Evolutionary conservation across 2,113 vertebrate genomes (phyloP).

Genomic region (Gadus chalcogrammus): DNA sequence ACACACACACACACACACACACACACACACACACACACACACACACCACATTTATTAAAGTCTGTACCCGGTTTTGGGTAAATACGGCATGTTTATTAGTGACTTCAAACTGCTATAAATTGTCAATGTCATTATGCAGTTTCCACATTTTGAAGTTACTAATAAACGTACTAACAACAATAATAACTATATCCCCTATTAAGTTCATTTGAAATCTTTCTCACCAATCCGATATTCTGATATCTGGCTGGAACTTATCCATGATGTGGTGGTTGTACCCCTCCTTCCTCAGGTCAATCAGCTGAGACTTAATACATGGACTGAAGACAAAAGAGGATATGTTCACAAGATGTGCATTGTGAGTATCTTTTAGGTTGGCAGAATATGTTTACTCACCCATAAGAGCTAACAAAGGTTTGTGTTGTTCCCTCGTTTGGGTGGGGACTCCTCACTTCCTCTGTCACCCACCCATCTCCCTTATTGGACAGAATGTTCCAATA

Average conservation of each 20-base stretch:
- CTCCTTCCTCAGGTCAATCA: slow-evolving; percentile 61
- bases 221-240: slow-evolving; percentile 72
- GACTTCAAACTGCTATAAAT: too few relatives aligned
- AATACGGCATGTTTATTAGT: too few relatives aligned
- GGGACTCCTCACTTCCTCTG: slow-evolving; percentile 12
- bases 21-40: too few relatives aligned
- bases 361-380: neutral
- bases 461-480: slow-evolving; percentile 60
- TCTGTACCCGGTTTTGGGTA: too few relatives aligned
- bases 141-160: too few relatives aligned
- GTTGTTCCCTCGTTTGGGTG: slow-evolving; percentile 51
- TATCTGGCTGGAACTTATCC: slow-evolving; percentile 65
- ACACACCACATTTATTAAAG: too few relatives aligned
- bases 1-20: too few relatives aligned
- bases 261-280: slow-evolving; percentile 65
- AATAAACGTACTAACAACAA: too few relatives aligned
- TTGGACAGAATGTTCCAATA: slow-evolving; percentile 56
- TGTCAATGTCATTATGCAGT: too few relatives aligned
- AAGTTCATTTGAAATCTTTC: too few relatives aligned
- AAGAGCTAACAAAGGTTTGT: slow-evolving; percentile 73
- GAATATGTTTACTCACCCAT: slow-evolving; percentile 41
- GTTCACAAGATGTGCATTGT: neutral
- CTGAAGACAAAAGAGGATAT: slow-evolving; percentile 39
- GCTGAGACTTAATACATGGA: slow-evolving; percentile 62
- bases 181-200: too few relatives aligned